Percentiles rank a stretch among this genome's conserved stretches.
phyloP scores from a whole-genome alignment of 2,113 vertebrate genomes.

The Zingel zingel region DNA sequence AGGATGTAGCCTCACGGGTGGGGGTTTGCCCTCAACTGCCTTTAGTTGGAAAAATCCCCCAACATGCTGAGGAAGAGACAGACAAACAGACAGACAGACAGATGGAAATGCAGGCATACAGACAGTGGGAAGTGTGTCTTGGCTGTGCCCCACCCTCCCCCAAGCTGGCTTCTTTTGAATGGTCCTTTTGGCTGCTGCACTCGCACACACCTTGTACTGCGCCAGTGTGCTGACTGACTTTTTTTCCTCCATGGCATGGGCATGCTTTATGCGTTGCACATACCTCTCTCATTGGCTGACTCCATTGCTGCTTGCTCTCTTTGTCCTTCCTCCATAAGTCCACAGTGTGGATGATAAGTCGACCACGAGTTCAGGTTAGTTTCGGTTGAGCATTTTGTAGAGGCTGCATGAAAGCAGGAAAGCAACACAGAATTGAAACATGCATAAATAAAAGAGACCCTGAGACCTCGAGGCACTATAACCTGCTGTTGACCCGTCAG shows the following conservation, averaged over 20 bases:
- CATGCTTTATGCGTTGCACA: slow-evolving; percentile 69
- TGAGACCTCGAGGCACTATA: slow-evolving; percentile 11
- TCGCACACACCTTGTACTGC: slow-evolving; percentile 59
- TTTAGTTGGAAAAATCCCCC: slow-evolving; percentile 48
- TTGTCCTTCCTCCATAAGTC: slow-evolving; percentile 48
- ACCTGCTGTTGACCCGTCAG: slow-evolving; percentile 25
- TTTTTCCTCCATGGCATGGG: slow-evolving; percentile 65
- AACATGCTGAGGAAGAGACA: slow-evolving; percentile 11
- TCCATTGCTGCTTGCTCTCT: slow-evolving; percentile 74
- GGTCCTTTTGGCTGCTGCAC: slow-evolving; percentile 59
- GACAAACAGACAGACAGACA: neutral
- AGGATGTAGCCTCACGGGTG: slow-evolving; percentile 56
- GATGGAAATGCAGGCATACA: neutral
- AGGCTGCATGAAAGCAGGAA: slow-evolving; percentile 26
- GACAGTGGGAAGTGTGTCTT: slow-evolving; percentile 21
- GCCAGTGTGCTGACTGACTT: slow-evolving; percentile 58
- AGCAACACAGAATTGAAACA: slow-evolving; percentile 4
- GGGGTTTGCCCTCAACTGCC: slow-evolving; percentile 37
- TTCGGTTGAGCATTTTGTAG: neutral
- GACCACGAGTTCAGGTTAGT: slow-evolving; percentile 11
- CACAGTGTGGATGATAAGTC: slow-evolving; percentile 47
- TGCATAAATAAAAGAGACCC: slow-evolving; percentile 29
- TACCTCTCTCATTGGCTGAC: slow-evolving; percentile 71
- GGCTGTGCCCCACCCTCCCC: slow-evolving; percentile 26
- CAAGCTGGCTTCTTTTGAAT: slow-evolving; percentile 51